phyloP scores from a whole-genome alignment of 1,140 invertebrate genomes.

The Nebria ingens region DNA sequence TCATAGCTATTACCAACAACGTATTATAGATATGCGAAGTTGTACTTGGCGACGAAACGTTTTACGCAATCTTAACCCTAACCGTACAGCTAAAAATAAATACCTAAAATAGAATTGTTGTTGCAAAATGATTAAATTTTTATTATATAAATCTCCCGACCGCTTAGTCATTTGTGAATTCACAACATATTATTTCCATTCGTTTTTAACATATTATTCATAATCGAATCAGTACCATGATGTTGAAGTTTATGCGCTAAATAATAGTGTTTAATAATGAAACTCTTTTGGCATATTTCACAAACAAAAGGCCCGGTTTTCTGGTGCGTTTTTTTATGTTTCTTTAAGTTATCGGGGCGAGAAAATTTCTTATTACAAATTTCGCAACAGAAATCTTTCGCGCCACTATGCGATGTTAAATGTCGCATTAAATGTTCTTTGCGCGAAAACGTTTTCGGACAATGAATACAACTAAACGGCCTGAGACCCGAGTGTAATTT shows the following conservation, averaged over 20 bases:
- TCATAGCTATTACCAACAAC: too few species aligned
- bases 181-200: too few species aligned
- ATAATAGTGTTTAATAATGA: conserved; percentile 58
- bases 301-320: conserved; percentile 57
- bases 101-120: too few species aligned
- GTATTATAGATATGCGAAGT: too few species aligned
- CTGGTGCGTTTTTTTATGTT: conserved; percentile 57
- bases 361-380: conserved; percentile 67
- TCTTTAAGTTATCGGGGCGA: conserved; percentile 63
- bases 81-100: too few species aligned
- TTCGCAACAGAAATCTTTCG: conserved; percentile 64
- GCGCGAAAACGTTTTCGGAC: conserved; percentile 60
- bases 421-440: conserved; percentile 63
- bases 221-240: neutral
- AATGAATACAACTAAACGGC: conserved; percentile 52
- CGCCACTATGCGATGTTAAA: conserved; percentile 60
- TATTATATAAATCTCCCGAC: too few species aligned
- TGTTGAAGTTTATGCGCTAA: conserved; percentile 43
- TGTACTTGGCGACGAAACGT: too few species aligned
- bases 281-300: conserved; percentile 60
- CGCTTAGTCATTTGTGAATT: too few species aligned
- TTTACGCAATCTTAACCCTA: too few species aligned
- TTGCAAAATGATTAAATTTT: too few species aligned
- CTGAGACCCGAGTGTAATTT: conserved; percentile 58
- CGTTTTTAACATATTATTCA: neutral